These are phyloP conservation scores for Petaurus breviceps DNA, from an alignment of 2,113 vertebrate genomes.

Conservation along the genomic window DNA sequence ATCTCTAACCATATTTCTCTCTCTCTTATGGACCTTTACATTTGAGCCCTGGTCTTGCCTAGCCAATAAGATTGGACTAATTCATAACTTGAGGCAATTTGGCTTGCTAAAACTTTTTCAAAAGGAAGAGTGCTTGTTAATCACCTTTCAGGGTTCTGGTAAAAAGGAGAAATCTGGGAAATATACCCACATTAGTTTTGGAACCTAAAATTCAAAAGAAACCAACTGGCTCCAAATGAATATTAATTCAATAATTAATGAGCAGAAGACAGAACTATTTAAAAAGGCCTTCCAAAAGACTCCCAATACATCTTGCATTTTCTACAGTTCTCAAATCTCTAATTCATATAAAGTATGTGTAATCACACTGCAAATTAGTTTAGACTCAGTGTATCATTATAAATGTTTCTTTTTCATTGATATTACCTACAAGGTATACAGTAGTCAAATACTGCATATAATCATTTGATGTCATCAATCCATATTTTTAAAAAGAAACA, in stretches of 20 bases:
- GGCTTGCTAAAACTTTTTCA: constrained; percentile 67
- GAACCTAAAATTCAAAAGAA: constrained; percentile 41
- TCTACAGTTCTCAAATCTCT: constrained; percentile 46
- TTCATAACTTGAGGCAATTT: constrained; percentile 64
- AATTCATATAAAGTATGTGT: constrained; percentile 60
- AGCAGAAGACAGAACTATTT: neutral
- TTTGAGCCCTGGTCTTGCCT: constrained; percentile 72
- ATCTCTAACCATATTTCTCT: constrained; percentile 34
- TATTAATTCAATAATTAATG: constrained; percentile 65
- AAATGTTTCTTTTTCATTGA: constrained; percentile 72
- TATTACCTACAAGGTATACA: constrained; percentile 68
- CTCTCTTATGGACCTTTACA: constrained; percentile 50
- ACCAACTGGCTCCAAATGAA: constrained; percentile 56
- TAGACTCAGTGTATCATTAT: constrained; percentile 40
- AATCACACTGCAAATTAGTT: constrained; percentile 63
- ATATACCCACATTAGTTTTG: constrained; percentile 61
- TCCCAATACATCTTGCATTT: constrained; percentile 42
- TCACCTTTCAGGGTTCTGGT: neutral
- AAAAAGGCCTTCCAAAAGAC: constrained; percentile 26
- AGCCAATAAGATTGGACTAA: constrained; percentile 76
- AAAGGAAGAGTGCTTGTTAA: constrained; percentile 66
- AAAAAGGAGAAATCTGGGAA: constrained; percentile 56
- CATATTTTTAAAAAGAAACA: constrained; percentile 45
- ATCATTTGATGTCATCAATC: constrained; percentile 53
- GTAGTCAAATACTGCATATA: constrained; percentile 58